These are phyloP conservation scores for Sporophila hypoxantha DNA, from an alignment of 2,113 vertebrate genomes.

Conservation along the genomic window DNA sequence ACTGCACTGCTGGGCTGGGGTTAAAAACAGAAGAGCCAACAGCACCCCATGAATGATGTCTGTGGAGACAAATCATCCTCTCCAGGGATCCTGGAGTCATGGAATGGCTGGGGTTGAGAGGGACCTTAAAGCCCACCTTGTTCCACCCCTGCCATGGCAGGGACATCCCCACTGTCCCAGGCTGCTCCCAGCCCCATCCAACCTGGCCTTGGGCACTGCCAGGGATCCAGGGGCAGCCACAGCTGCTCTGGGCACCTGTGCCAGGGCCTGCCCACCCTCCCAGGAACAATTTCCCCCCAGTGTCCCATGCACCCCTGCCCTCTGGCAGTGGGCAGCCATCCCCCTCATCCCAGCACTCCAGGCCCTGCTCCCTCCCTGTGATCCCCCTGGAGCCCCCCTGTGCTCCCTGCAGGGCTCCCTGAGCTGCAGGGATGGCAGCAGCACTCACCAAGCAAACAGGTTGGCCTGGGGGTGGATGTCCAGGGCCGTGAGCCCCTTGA, in stretches of 20 bases:
- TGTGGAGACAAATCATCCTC: neutral
- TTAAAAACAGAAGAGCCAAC: neutral
- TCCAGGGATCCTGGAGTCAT: neutral
- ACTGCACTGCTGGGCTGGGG: neutral
- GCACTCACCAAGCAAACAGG: slow-evolving; percentile 91
- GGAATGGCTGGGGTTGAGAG: neutral
- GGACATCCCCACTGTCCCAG: neutral
- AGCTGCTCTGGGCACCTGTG: neutral
- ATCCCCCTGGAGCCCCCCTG: neutral
- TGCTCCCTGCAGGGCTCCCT: neutral
- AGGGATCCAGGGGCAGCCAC: neutral
- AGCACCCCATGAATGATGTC: rapidly evolving
- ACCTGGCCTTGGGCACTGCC: neutral
- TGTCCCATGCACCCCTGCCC: neutral
- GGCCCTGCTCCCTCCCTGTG: neutral
- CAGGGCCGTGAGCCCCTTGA: slow-evolving; percentile 90
- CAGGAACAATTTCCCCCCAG: neutral
- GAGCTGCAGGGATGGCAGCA: neutral
- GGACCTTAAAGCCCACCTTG: neutral
- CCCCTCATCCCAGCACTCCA: neutral
- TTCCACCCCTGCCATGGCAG: neutral
- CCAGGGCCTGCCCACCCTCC: neutral
- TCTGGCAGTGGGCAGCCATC: neutral
- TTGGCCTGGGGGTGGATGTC: slow-evolving; percentile 96
- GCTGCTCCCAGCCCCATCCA: too few species aligned